Evolutionary conservation across 2,888 invertebrate genomes (phyloP).

Genomic region (Hanleya hanleyi): DNA sequence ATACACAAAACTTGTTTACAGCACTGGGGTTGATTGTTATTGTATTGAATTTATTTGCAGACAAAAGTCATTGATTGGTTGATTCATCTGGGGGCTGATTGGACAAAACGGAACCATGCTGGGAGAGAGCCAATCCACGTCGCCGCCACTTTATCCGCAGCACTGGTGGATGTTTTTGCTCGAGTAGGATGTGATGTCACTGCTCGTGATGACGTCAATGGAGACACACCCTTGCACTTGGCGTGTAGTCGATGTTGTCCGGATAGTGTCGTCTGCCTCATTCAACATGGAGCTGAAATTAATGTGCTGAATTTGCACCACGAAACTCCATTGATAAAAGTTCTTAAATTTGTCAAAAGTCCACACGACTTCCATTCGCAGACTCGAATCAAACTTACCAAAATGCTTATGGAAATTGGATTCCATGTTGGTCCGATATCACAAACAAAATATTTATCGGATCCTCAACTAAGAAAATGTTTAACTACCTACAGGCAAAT

Average conservation of each 20-base stretch:
- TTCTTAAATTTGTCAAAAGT: conserved; percentile 43
- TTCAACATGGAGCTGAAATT: conserved; percentile 45
- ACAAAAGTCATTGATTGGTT: neutral
- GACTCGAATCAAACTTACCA: conserved; percentile 41
- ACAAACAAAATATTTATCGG: neutral
- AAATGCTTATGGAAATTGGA: conserved; percentile 42
- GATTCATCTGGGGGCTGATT: neutral
- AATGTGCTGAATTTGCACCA: conserved; percentile 43
- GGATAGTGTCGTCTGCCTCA: conserved; percentile 37
- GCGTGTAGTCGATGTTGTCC: conserved; percentile 43
- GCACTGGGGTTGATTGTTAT: too few relatives aligned
- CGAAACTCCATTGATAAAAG: conserved; percentile 47
- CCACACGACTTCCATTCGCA: conserved; percentile 44
- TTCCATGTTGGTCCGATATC: conserved; percentile 24
- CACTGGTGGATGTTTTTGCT: conserved; percentile 37
- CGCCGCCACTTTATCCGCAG: conserved; percentile 38
- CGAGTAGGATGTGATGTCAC: conserved; percentile 49
- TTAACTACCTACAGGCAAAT: conserved; percentile 34
- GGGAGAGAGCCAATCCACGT: conserved; percentile 47
- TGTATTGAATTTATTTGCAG: too few relatives aligned
- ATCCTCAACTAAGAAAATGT: conserved; percentile 13
- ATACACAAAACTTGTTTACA: too few relatives aligned
- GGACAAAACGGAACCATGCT: neutral
- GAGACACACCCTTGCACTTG: conserved; percentile 51
- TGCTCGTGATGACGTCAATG: conserved; percentile 40